phyloP scores from a whole-genome alignment of 2,797 vertebrate genomes.

The Taenioides sp. region DNA sequence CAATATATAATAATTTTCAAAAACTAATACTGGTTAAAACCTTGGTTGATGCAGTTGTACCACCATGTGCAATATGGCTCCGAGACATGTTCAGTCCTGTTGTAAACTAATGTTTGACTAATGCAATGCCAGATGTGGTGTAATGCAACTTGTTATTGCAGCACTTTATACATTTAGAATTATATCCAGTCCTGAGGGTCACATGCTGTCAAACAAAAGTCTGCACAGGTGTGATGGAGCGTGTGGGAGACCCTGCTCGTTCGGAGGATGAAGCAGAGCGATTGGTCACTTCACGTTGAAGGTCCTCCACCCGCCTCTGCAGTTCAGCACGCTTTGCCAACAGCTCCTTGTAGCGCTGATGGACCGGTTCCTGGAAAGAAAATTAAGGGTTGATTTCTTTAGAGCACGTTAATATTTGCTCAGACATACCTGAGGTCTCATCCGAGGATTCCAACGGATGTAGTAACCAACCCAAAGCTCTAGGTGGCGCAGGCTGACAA shows the following conservation, averaged over 20 bases:
- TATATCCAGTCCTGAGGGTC: neutral
- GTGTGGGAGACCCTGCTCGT: constrained; percentile 84
- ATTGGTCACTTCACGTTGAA: constrained; percentile 90
- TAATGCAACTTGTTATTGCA: constrained; percentile 5
- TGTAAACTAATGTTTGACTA: constrained; percentile 33
- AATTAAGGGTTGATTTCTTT: neutral
- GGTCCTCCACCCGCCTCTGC: constrained; percentile 92
- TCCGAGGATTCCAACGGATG: constrained; percentile 96
- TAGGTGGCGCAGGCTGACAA: constrained; percentile 94
- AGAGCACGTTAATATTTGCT: neutral
- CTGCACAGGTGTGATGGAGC: constrained; percentile 89
- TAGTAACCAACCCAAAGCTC: constrained; percentile 98
- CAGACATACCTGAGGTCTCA: constrained; percentile 88
- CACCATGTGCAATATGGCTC: constrained; percentile 50
- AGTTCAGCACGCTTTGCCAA: constrained; percentile 91
- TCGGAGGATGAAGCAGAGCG: constrained; percentile 85
- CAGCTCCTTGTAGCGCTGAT: constrained; percentile 92
- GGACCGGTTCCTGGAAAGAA: constrained; percentile 86
- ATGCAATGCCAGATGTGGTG: constrained; percentile 4
- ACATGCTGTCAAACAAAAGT: constrained; percentile 83
- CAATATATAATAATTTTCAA: constrained; percentile 13
- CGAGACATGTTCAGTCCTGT: constrained; percentile 24
- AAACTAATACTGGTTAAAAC: constrained; percentile 43
- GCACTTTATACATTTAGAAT: constrained; percentile 18
- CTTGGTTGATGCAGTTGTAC: constrained; percentile 30